Evolutionary conservation across 2,888 invertebrate genomes (phyloP).

Genomic region (Aphodius sticticus): DNA sequence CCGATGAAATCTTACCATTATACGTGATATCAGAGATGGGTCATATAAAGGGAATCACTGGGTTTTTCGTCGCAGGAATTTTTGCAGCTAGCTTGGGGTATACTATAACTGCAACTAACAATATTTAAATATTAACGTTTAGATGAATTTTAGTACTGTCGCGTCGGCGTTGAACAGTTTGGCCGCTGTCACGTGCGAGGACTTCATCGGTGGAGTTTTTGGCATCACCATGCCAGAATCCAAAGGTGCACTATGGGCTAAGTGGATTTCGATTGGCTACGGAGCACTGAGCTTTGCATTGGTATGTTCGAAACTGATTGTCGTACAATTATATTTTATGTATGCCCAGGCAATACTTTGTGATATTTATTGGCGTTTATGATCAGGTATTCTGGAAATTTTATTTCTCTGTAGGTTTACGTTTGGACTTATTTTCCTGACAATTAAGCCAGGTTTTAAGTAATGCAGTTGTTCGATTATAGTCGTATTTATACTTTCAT

Average conservation of each 20-base stretch:
- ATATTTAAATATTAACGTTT: conserved; percentile 39
- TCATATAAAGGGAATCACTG: conserved; percentile 79
- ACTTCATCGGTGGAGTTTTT: conserved; percentile 78
- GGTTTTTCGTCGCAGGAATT: conserved; percentile 94
- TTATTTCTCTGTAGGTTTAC: no score
- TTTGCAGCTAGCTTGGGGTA: conserved; percentile 96
- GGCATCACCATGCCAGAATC: conserved; percentile 75
- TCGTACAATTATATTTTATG: no score
- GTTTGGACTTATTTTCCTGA: no score
- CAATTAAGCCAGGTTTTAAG: no score
- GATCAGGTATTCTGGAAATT: no score
- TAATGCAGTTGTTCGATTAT: no score
- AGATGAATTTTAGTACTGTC: conserved; percentile 76
- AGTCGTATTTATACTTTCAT: no score
- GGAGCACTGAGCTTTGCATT: conserved; percentile 71
- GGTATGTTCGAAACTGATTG: conserved; percentile 59
- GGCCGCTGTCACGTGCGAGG: conserved; percentile 90
- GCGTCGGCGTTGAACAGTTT: conserved; percentile 95
- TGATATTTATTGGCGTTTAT: no score
- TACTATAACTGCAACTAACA: conserved; percentile 43
- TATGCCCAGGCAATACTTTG: no score
- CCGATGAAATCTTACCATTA: conserved; percentile 86
- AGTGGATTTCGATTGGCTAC: conserved; percentile 74
- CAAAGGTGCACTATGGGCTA: conserved; percentile 78
- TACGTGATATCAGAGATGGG: conserved; percentile 89